Evolutionary conservation across 2,113 vertebrate genomes (phyloP), one percentile per base, ranked within the genome.

Genomic region (Phylloscopus trochiloides): DNA sequence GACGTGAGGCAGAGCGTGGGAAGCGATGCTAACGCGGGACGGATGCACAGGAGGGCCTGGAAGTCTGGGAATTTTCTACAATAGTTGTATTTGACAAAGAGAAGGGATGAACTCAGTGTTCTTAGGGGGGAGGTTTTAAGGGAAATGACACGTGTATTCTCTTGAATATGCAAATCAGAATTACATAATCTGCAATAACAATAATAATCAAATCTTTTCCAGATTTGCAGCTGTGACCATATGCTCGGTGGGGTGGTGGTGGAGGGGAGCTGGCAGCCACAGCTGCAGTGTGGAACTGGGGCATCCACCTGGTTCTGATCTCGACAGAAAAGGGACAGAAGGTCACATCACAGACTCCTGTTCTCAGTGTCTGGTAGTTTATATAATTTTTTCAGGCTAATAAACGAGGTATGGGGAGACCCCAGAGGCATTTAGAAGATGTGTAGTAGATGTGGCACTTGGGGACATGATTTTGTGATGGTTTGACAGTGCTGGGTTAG

Each of bases 301-400:
- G 8, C 95, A 90, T 43, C 81, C 91, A 73, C 71, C 90, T 96
- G 93, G 54, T 94, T 95, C 81, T 96, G 84, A 96, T 97, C 81
- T 95, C 11, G 3, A 34, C 7, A 55, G 90, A 59, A 76, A 31
- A 62, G 54, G 85, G 87, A 65, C 74, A 93, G 58, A 70, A 90
- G 95, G 78, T 93, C 94, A 90, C 3, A 3, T 34, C 40, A 32
- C 68, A 36, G 81, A 32, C 81, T 70, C 13, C 59, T 88, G 67
- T 89, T 90, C 50, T 68, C 57, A 14, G 22, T 70, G 47, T 58
- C 71, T 87, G 1, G 0, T 45, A 19, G 32, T 70, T 96, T 86
- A 76, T 80, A 2, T 91, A 86, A 85, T 63, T 68, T 65, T 78
- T 82, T 79, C 4, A 12, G 80, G 8, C 57, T 72, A 43, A 78